Percentiles rank a stretch among this genome's conserved stretches.
Conservation (phyloP, 2,113 vertebrate genomes). For the Eublepharis macularius region DNA sequence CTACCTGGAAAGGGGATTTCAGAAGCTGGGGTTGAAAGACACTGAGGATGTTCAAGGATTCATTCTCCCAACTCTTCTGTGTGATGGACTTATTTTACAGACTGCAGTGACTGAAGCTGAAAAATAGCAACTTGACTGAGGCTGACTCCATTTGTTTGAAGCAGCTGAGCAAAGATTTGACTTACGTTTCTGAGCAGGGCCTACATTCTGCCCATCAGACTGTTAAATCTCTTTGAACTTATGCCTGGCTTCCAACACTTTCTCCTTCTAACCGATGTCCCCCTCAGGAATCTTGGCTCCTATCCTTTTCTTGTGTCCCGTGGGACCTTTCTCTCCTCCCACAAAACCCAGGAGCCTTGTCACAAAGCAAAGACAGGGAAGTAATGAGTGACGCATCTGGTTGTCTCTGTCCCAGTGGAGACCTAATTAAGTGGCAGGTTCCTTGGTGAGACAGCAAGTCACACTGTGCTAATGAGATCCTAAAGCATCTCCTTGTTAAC, state of each 20-base stretch:
- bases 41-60: neutral
- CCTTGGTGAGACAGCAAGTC: slow-evolving; percentile 29
- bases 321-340: neutral
- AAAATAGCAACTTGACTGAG: neutral
- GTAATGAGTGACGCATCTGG: slow-evolving; percentile 32
- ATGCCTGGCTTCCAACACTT: too few relatives aligned
- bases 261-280: too few relatives aligned
- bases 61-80: neutral
- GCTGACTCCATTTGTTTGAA: neutral
- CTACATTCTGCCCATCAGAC: too few relatives aligned
- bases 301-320: neutral
- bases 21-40: neutral
- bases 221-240: neutral
- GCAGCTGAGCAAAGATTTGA: neutral
- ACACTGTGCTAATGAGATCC: slow-evolving; percentile 35
- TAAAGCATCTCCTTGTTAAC: slow-evolving; percentile 28
- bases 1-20: neutral
- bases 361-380: neutral
- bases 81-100: neutral
- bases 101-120: neutral
- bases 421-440: slow-evolving; percentile 32
- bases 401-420: slow-evolving; percentile 15
- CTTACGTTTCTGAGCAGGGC: neutral
- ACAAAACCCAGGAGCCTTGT: slow-evolving; percentile 2
- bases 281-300: neutral